phyloP scores from a whole-genome alignment of 2,797 vertebrate genomes.

The Coregonus ussuriensis region DNA sequence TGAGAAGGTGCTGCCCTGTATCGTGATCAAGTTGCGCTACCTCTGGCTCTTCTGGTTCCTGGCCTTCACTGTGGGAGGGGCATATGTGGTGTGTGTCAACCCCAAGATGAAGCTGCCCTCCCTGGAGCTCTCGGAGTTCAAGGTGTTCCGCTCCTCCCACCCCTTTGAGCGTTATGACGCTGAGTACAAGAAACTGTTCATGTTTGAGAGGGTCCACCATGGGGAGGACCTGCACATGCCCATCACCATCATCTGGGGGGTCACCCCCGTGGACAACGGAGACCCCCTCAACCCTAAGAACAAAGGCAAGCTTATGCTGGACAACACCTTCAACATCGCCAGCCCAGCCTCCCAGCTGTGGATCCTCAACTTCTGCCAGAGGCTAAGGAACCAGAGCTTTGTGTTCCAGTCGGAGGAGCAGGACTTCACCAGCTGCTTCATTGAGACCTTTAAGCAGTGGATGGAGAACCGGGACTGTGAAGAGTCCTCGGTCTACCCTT shows the following conservation, averaged over 20 bases:
- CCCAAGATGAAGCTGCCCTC: constrained; percentile 98
- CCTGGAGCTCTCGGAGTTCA: constrained; percentile 93
- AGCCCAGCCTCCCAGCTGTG: constrained; percentile 92
- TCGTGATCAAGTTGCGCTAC: constrained; percentile 95
- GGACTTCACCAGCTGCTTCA: constrained; percentile 99
- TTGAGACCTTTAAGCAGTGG: constrained; percentile 99
- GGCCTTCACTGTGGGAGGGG: constrained; percentile 88
- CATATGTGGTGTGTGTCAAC: constrained; percentile 94
- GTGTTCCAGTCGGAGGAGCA: constrained; percentile 92
- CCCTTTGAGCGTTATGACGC: constrained; percentile 96
- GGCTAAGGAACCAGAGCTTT: constrained; percentile 94
- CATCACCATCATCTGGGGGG: constrained; percentile 95
- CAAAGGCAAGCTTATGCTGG: constrained; percentile 90
- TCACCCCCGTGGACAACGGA: constrained; percentile 88
- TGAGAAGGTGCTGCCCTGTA: constrained; percentile 91
- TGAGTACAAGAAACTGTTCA: constrained; percentile 95
- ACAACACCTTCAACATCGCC: constrained; percentile 89
- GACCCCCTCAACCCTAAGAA: constrained; percentile 96
- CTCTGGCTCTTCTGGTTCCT: constrained; percentile 97
- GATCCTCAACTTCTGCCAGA: constrained; percentile 97
- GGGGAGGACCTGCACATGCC: constrained; percentile 99
- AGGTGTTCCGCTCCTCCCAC: constrained; percentile 94
- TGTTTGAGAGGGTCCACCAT: constrained; percentile 95
- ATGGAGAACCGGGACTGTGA: constrained; percentile 99
- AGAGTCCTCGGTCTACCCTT: constrained; percentile 90